phyloP scores from a whole-genome alignment of 2,113 vertebrate species.

The Prionailurus viverrinus region DNA sequence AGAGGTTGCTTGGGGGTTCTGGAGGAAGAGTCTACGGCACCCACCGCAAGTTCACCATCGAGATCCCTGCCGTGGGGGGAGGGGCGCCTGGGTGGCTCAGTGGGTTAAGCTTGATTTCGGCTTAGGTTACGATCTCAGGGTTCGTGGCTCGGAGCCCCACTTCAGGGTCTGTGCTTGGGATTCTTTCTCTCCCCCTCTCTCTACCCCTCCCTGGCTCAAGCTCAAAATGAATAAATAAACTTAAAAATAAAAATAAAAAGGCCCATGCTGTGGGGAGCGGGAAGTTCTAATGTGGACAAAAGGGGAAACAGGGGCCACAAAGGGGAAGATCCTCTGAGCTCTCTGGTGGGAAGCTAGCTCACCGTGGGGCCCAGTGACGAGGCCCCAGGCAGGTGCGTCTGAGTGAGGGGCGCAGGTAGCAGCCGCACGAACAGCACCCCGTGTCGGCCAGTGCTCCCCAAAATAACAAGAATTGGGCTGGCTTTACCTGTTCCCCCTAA shows the following conservation, averaged over 20 bases:
- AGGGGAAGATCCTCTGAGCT: background rate
- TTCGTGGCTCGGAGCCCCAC: too few relatives aligned
- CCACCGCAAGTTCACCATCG: background rate
- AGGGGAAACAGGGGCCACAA: background rate
- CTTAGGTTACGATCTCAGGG: too few relatives aligned
- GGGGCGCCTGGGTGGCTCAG: background rate
- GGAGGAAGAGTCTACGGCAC: background rate
- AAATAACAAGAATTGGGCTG: background rate
- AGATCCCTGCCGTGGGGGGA: background rate
- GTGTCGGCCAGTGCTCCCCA: fast-evolving
- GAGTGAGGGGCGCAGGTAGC: fast-evolving
- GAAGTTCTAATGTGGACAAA: background rate
- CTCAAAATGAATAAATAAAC: too few relatives aligned
- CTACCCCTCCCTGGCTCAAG: too few relatives aligned
- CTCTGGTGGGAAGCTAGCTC: background rate
- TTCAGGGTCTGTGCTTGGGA: too few relatives aligned
- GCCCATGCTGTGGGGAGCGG: background rate
- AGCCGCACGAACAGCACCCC: background rate
- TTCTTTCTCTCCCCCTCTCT: too few relatives aligned
- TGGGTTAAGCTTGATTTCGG: too few relatives aligned
- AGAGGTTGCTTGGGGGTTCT: background rate
- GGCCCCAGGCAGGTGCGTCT: background rate
- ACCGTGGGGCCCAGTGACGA: fast-evolving
- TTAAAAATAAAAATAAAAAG: background rate
- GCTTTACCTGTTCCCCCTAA: background rate